Conservation (phyloP, 2,797 vertebrate genomes). For the Prunella strophiata region DNA sequence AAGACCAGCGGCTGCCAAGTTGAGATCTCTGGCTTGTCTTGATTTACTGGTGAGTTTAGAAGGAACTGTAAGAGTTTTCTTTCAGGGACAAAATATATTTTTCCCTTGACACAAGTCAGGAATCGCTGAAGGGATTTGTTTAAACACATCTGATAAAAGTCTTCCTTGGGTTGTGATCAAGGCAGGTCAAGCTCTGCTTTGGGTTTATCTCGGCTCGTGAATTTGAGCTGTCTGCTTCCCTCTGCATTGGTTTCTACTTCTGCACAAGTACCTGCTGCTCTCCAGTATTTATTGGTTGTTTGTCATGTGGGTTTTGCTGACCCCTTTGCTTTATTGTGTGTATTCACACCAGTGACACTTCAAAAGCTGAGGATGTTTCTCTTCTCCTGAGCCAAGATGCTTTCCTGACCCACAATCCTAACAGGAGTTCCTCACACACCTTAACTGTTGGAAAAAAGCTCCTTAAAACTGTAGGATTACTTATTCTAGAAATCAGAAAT, state of each 20-base stretch:
- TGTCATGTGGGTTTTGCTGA: neutral
- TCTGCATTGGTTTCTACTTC: neutral
- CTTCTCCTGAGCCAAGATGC: neutral
- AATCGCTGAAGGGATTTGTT: conserved; percentile 13
- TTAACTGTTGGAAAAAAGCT: neutral
- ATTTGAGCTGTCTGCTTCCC: neutral
- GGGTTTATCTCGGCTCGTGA: neutral
- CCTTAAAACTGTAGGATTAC: neutral
- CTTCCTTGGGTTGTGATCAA: neutral
- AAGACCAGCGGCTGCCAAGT: neutral
- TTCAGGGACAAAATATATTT: neutral
- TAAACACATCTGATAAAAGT: conserved; percentile 22
- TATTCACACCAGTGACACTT: neutral
- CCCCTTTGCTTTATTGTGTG: neutral
- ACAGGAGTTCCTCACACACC: neutral
- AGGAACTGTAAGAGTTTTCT: neutral
- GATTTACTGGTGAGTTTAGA: conserved; percentile 24
- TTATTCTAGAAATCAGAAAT: neutral
- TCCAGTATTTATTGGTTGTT: neutral
- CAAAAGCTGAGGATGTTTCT: neutral
- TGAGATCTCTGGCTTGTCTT: neutral
- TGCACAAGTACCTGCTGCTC: neutral
- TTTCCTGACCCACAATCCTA: neutral
- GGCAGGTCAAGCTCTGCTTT: neutral
- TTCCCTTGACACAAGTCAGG: conserved; percentile 10